Evolutionary conservation across 2,888 invertebrate species (phyloP), one percentile per base, ranked within the genome.

Genomic region (Galeopsomyia nigrocyanea): DNA sequence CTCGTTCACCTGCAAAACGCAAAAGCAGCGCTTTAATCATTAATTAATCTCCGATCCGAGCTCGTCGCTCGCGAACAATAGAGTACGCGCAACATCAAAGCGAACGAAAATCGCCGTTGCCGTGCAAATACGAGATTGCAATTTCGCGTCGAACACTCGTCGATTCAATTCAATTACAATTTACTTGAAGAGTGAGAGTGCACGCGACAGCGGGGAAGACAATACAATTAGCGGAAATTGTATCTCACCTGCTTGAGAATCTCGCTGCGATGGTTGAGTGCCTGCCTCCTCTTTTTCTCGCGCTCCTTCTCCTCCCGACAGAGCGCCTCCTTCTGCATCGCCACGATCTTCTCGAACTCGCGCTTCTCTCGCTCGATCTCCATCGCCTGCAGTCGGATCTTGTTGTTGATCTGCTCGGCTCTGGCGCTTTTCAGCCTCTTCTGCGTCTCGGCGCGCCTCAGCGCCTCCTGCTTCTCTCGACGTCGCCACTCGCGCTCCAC

Each of bases 401-500:
- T 90, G 76, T 88, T 89, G 47, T 86, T 86, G 74, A 91, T 89
- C 87, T 92, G 91, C 16, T 88, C 86, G 1, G 88, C 88, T 55
- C 91, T 85, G 16, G 89, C 89, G 55, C 87, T 86, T 71, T 89
- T 89, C 71, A 91, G 81, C 46, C 86, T 84, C 76, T 87, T 87
- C 80, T 89, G 87, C 73, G 89, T 89, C 66, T 88, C 87, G 77
- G 89, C 88, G 75, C 89, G 88, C 80, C 89, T 90, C 65, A 89
- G 79, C 10, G 91, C 92, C 0, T 88, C 90, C 69, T 89, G 89
- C 46, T 90, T 88, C 83, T 93, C 93, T 72, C 89, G 89, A 14
- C 89, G 87, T 0, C 93, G 88, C 90, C 92, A 93, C 78, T 92
- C 90, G 14, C 92, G 87, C 81, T 93, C 93, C 22, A 92, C 91